These are phyloP conservation scores for Xiphorhynchus erythropygius DNA, from an alignment of 2,797 vertebrate species.

Conservation along the genomic window DNA sequence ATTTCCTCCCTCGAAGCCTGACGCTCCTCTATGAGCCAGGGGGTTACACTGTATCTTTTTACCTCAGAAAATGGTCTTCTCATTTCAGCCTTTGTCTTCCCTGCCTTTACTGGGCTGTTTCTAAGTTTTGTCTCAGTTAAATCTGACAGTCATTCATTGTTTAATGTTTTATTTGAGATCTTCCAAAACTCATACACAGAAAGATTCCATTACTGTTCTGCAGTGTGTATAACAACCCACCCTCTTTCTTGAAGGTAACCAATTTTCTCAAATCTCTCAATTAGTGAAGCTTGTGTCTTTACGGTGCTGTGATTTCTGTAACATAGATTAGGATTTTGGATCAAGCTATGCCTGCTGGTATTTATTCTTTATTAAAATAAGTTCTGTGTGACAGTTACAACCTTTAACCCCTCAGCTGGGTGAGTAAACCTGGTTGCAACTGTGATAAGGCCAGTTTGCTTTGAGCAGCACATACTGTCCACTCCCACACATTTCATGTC, in stretches of 20 bases:
- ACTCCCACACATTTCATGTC: background rate
- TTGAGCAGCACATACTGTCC: background rate
- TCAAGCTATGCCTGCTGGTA: background rate
- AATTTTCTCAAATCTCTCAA: background rate
- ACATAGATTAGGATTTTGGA: background rate
- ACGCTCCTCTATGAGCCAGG: background rate
- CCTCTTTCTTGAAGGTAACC: background rate
- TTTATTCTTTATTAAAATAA: background rate
- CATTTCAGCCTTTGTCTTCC: background rate
- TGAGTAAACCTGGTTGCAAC: background rate
- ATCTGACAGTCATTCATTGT: background rate
- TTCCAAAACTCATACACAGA: background rate
- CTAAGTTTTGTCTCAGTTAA: background rate
- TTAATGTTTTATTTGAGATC: background rate
- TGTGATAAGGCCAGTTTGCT: background rate
- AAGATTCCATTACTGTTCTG: background rate
- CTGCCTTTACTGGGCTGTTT: background rate
- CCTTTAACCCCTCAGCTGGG: background rate
- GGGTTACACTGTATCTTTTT: background rate
- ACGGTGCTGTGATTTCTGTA: background rate
- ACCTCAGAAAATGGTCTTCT: background rate
- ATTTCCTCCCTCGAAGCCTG: background rate
- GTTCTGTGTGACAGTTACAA: background rate
- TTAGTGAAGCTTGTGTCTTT: background rate
- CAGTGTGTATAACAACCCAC: background rate